Conservation (phyloP, 2,113 vertebrate genomes). For the Castor canadensis region DNA sequence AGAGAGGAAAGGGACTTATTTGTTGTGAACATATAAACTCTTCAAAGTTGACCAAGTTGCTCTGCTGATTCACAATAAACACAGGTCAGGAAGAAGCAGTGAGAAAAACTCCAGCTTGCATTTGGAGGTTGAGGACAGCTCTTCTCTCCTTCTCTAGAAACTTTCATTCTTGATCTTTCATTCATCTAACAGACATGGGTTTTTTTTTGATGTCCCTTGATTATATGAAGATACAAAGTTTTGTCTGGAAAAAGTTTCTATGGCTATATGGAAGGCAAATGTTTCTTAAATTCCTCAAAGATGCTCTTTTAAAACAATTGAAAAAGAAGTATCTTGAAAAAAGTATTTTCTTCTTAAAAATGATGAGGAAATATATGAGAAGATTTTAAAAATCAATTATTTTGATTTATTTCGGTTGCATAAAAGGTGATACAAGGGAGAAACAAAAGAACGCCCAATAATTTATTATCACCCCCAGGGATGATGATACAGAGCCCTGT, state of each 20-base stretch:
- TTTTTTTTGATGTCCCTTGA: background rate
- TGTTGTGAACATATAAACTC: background rate
- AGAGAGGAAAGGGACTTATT: background rate
- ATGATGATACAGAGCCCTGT: background rate
- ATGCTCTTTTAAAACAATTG: background rate
- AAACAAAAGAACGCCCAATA: background rate
- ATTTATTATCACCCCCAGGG: background rate
- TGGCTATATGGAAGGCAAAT: background rate
- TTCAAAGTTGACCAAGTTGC: background rate
- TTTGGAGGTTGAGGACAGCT: background rate
- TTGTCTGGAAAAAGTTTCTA: background rate
- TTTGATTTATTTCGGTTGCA: slow-evolving; percentile 20
- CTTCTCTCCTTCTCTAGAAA: background rate
- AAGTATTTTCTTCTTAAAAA: slow-evolving; percentile 22
- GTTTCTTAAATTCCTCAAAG: background rate
- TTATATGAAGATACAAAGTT: background rate
- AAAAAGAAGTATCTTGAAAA: background rate
- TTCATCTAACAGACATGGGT: background rate
- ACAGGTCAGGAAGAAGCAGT: background rate
- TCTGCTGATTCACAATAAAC: background rate
- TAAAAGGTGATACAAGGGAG: background rate
- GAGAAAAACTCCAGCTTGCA: background rate
- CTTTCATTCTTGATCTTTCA: background rate
- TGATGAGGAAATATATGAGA: background rate
- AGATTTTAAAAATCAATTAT: background rate